Evolutionary conservation across 2,888 invertebrate genomes (phyloP), one percentile per base, ranked within the genome.

Genomic region (Drosophila cracens): DNA sequence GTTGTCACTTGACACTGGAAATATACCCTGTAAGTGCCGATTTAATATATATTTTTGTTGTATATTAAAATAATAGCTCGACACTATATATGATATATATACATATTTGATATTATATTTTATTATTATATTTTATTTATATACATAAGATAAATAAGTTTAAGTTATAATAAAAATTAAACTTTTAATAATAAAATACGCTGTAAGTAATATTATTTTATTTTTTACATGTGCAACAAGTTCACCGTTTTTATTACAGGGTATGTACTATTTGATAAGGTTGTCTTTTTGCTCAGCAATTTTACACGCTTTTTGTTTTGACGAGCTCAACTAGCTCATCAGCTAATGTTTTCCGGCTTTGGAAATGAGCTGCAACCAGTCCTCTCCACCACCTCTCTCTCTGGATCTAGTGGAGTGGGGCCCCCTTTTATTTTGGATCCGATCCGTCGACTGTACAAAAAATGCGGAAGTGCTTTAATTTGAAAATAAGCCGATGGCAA

Each of bases 401-500:
- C 13, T 52, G 29, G 18, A 60, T 57, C n/a, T 53, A 53, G 48
- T 52, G 36, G 57, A 69, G 63, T 60, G 60, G 27, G 40, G 43
- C 38, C 70, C 65, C 52, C 36, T 31, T 46, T 60, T 68, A 70
- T 51, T 67, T 64, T 36, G 27, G 52, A 77, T 77, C 67, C 70
- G 67, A 77, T 77, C 67, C 68, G 67, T 40, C 56, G 57, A 62
- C 38, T 60, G 40, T 60, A 60, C 56, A 71, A 71, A 81, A 72
- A 82, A 72, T 67, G 77, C 82, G 81, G 81, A 81, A 81, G 52
- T 69, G 74, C 79, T 81, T 81, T 81, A 81, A 82, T 81, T 81
- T 77, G 27, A 69, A 76, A 79, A 69, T 69, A 60, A 49, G 70
- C 69, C 73, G 61, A 66, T 74, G 72, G 67, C 74, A 57, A 51